These are phyloP conservation scores for Melipona beecheii DNA, from an alignment of 2,888 invertebrate genomes.

Conservation along the genomic window DNA sequence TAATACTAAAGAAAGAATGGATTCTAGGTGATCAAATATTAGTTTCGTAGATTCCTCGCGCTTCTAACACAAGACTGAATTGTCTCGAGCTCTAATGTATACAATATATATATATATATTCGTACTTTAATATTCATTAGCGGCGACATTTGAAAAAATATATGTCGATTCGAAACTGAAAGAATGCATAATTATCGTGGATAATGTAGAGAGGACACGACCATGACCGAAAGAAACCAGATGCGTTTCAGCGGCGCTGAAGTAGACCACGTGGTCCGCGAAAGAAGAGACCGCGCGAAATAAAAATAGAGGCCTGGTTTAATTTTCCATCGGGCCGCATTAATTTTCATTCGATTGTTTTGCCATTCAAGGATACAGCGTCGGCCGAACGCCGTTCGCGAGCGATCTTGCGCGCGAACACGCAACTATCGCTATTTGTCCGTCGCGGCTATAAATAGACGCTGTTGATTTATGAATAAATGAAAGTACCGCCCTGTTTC, in stretches of 20 bases:
- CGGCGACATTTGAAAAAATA: too few relatives aligned
- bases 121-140: too few relatives aligned
- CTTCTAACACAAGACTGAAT: neutral
- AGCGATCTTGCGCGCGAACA: constrained; percentile 48
- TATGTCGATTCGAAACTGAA: neutral
- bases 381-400: constrained; percentile 50
- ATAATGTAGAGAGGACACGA: constrained; percentile 7
- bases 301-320: neutral
- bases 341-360: constrained; percentile 74
- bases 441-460: constrained; percentile 80
- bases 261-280: constrained; percentile 31
- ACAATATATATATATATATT: too few relatives aligned
- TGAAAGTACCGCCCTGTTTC: constrained; percentile 76
- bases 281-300: neutral
- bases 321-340: constrained; percentile 49
- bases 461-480: constrained; percentile 83
- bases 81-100: neutral
- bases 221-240: constrained; percentile 41
- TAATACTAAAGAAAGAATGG: neutral
- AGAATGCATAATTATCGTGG: constrained; percentile 18
- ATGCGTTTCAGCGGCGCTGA: neutral
- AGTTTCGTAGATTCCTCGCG: neutral
- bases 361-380: constrained; percentile 78
- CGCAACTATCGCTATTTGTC: constrained; percentile 81
- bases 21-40: neutral